These are phyloP conservation scores for Ceratothoa steindachneri DNA, from an alignment of 2,888 invertebrate species.

Conservation along the genomic window DNA sequence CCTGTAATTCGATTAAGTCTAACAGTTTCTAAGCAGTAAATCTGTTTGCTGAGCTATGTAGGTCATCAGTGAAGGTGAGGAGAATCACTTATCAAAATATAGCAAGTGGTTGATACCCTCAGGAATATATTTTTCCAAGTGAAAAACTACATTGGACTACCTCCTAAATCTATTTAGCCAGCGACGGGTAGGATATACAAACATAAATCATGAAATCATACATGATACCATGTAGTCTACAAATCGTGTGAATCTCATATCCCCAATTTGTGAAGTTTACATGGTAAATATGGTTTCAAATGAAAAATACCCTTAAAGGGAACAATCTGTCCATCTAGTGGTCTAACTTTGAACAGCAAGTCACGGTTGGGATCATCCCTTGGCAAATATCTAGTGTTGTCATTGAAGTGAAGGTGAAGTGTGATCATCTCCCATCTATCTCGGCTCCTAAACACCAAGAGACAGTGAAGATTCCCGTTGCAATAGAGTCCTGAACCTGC, in stretches of 20 bases:
- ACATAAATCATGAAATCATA: constrained; percentile 14
- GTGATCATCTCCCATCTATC: too few relatives aligned
- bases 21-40: neutral
- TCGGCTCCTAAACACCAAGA: too few relatives aligned
- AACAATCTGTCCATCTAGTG: too few relatives aligned
- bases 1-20: neutral
- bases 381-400: too few relatives aligned
- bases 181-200: constrained; percentile 11
- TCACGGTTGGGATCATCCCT: too few relatives aligned
- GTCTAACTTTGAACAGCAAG: too few relatives aligned
- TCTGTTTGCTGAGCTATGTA: constrained; percentile 5
- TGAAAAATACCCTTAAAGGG: too few relatives aligned
- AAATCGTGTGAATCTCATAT: constrained; percentile 1
- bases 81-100: constrained; percentile 29
- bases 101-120: constrained; percentile 21
- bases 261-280: too few relatives aligned
- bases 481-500: too few relatives aligned
- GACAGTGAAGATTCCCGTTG: too few relatives aligned
- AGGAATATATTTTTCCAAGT: constrained; percentile 21
- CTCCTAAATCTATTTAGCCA: constrained; percentile 23
- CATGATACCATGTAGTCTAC: constrained; percentile 15
- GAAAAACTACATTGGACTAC: constrained; percentile 22
- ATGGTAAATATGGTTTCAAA: too few relatives aligned
- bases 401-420: too few relatives aligned
- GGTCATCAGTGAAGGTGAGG: constrained; percentile 22